Base-by-base conservation (phyloP, 2,797 vertebrate genomes). In the Cryptoblepharus egeriae region DNA sequence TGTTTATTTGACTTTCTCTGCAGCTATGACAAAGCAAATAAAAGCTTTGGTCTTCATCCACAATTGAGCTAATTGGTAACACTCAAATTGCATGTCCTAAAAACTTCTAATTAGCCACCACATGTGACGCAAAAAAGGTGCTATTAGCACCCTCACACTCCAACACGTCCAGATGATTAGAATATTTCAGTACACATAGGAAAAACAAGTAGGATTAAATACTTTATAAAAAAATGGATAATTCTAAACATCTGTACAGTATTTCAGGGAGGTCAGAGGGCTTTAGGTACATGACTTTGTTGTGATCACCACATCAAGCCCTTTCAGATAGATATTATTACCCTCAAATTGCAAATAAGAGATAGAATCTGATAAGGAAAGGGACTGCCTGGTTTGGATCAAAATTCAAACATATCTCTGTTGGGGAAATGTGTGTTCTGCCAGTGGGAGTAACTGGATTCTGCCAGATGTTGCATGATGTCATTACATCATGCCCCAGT, bases 1-100 rank as follows among this genome's bases (percentile, higher is more conserved):
- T 91, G 90, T 89, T 91, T 92, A 89, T 91, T 89, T 90, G 88
- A 82, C 87, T 92, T 90, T 91, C 88, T 85, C 88, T 85, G 71
- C 75, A 81, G 85, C 83, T 89, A 78, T 73, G 88, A 90, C 87
- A 92, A 92, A 87, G 77, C 80, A 92, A 93, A 91, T 90, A 91
- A 80, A 87, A 92, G 88, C 86, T 93, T 90, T 93, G 74, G 77
- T 92, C 87, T 85, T 80, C 16, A 85, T 89, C 88, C 89, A 89
- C 85, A 92, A 87, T 87, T 77, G 85, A 93, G 68, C 74, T 92
- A 93, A 93, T 92, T 92, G 78, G 64, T 84, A 90, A 87, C 87
- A 91, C 88, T 91, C 81, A 82, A 88, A 92, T 57, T 87, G 63
- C 35, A 83, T 4, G 64, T 90, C 87, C 84, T 90, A 84, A 89